Conservation (phyloP, 2,113 vertebrate genomes). For the Proteles cristata region DNA sequence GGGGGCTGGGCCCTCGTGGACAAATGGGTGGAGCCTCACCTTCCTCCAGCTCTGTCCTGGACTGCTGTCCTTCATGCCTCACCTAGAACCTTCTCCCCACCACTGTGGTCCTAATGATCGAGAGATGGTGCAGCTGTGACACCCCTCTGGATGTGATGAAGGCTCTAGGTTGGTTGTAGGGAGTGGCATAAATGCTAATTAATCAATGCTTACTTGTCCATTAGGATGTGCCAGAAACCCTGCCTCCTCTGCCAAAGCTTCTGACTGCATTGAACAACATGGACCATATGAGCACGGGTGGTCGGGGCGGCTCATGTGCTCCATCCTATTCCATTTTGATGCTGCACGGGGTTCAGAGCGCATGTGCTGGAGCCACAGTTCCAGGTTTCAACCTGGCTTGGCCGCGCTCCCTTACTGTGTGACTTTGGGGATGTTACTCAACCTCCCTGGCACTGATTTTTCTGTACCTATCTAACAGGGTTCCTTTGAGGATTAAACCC, state of each 20-base stretch:
- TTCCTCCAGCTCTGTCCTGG: neutral
- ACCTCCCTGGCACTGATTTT: neutral
- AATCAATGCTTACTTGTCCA: neutral
- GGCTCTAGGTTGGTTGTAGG: neutral
- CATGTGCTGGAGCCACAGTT: neutral
- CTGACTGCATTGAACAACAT: neutral
- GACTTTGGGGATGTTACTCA: neutral
- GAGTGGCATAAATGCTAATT: neutral
- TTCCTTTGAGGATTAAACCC: neutral
- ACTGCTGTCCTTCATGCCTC: neutral
- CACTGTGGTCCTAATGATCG: neutral
- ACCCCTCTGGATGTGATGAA: too few species aligned
- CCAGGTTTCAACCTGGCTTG: neutral
- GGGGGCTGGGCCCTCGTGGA: too few species aligned
- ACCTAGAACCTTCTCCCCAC: neutral
- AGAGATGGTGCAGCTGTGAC: neutral
- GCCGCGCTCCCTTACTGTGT: neutral
- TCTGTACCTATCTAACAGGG: neutral
- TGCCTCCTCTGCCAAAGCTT: neutral
- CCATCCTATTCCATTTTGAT: neutral
- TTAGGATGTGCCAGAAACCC: too few species aligned
- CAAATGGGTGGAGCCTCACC: too few species aligned
- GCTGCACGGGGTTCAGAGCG: too few species aligned
- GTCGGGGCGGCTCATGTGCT: neutral
- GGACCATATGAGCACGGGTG: accelerated